These are phyloP conservation scores for Trichopria drosophilae DNA, from an alignment of 2,888 invertebrate species.

Conservation along the genomic window DNA sequence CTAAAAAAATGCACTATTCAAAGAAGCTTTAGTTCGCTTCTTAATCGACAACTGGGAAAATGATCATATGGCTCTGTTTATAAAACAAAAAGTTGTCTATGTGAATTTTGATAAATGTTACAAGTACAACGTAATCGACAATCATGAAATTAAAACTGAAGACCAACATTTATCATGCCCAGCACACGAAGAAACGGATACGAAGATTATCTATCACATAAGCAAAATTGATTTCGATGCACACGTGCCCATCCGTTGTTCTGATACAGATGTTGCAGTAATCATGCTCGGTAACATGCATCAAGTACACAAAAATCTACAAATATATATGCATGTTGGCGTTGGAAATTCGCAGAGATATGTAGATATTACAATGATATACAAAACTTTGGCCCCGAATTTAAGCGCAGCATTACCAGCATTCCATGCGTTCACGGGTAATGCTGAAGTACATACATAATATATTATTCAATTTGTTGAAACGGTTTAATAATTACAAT, in stretches of 20 bases:
- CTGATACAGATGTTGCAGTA: constrained; percentile 24
- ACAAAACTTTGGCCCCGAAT: constrained; percentile 7
- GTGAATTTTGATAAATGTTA: constrained; percentile 35
- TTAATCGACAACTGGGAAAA: neutral
- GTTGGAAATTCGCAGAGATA: no score
- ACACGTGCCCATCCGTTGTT: constrained; percentile 19
- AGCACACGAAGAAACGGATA: constrained; percentile 39
- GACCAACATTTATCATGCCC: constrained; percentile 23
- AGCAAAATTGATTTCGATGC: constrained; percentile 28
- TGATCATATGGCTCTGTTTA: neutral
- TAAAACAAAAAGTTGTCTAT: constrained; percentile 6
- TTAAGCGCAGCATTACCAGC: constrained; percentile 13
- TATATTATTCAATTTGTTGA: no score
- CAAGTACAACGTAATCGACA: constrained; percentile 22
- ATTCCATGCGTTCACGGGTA: constrained; percentile 33
- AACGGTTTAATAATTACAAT: no score
- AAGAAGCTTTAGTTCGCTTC: neutral
- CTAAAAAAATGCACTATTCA: no score
- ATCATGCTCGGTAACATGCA: constrained; percentile 32
- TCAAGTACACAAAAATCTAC: constrained; percentile 13
- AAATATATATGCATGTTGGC: no score
- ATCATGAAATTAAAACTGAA: constrained; percentile 23
- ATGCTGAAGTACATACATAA: no score
- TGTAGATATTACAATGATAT: no score
- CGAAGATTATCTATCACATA: constrained; percentile 35